Evolutionary conservation across 2,113 vertebrate species (phyloP), one percentile per base, ranked within the genome.

Genomic region (Suricata suricatta): DNA sequence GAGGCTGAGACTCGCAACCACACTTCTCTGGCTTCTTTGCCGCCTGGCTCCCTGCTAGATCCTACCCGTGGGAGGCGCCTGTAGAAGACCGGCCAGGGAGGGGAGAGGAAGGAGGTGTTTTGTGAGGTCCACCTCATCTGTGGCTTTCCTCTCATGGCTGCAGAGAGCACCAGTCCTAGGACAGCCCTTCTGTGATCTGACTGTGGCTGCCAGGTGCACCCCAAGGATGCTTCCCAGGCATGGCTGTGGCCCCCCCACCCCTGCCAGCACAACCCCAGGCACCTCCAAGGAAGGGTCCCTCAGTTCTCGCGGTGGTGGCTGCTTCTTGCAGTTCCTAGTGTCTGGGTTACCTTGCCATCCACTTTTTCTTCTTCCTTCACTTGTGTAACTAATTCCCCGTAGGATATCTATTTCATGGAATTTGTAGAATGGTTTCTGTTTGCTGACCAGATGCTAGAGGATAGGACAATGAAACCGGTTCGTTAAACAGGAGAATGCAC

Each of bases 371-470:
- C 68, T 31, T 82, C 17, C 35, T 82, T 89, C 71, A 57, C 66
- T 87, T 35, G n/a, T 16, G 25, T 35, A 64, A 50, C 3, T 2
- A 50, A 80, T 12, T 77, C 64, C 3, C 88, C 38, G 14, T 8
- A 66, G 0, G 33, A 44, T 64, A 47, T 68, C 47, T 57, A n/a
- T 23, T 35, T 35, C 44, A 16, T 94, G 19, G 29, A 81, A 83
- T 66, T 41, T 47, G 21, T 35, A 93, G 66, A 76, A 76, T 57
- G 19, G 57, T n/a, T 77, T 92, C 68, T 86, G 41, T 52, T 90
- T 81, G 57, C 52, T 71, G 71, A 68, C 8, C 57, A 41, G 19
- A 50, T 64, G 41, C 50, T 76, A 35, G 68, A 33, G 21, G 38
- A 21, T 17, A 23, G 19, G 66, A 29, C 33, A 77, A 69, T 5